phyloP scores from a whole-genome alignment of 1,140 invertebrate genomes.

The Meloidogyne hapla region DNA sequence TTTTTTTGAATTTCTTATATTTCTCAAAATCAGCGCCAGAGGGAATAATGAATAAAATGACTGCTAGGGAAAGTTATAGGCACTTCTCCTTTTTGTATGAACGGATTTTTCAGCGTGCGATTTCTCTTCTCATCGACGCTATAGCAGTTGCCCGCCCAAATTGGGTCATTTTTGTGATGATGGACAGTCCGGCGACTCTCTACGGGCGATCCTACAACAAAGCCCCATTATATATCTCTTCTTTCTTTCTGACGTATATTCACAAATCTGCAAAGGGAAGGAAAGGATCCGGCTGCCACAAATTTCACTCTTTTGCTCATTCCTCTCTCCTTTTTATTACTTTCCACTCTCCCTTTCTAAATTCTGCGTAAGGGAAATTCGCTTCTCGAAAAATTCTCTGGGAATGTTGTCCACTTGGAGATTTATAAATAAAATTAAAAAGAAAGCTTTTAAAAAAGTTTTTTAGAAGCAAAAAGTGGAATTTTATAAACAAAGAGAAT shows the following conservation, averaged over 20 bases:
- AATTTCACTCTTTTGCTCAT: neutral
- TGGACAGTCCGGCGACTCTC: neutral
- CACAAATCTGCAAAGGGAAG: neutral
- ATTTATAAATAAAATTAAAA: neutral
- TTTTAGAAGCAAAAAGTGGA: neutral
- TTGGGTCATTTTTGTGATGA: neutral
- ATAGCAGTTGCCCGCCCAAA: neutral
- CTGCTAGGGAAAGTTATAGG: neutral
- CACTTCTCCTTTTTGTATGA: neutral
- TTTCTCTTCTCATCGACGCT: neutral
- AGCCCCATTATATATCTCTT: neutral
- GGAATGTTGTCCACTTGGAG: conserved; percentile 1
- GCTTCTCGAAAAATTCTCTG: neutral
- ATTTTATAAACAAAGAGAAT: neutral
- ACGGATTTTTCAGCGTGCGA: conserved; percentile 2
- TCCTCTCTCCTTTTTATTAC: neutral
- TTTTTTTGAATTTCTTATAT: neutral
- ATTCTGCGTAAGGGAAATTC: neutral
- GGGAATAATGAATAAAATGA: neutral
- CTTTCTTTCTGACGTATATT: neutral
- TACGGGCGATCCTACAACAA: conserved; percentile 1
- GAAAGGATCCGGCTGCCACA: neutral
- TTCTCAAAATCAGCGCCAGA: neutral
- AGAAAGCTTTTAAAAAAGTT: neutral
- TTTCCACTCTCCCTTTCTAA: neutral